phyloP scores from a whole-genome alignment of 2,113 vertebrate species.

The Tretioscincus oriximinensis region DNA sequence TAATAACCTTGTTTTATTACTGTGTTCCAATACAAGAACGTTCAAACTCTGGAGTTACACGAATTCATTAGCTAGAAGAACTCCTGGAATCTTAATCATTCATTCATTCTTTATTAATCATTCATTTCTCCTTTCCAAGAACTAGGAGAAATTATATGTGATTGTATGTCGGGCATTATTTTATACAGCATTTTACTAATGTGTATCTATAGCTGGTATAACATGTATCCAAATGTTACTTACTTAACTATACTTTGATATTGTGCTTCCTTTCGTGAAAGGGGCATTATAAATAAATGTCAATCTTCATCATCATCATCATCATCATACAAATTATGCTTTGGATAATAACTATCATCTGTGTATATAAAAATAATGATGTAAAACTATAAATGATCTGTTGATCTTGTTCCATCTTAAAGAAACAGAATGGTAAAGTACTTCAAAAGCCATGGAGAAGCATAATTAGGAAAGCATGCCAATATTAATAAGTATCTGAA shows the following conservation, averaged over 20 bases:
- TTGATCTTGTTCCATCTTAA: not conserved
- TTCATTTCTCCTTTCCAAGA: not conserved
- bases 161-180: not conserved
- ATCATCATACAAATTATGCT: too few relatives aligned
- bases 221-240: too few relatives aligned
- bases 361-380: too few relatives aligned
- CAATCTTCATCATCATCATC: too few relatives aligned
- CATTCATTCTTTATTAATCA: too few relatives aligned
- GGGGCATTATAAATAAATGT: too few relatives aligned
- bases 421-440: too few relatives aligned
- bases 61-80: not conserved
- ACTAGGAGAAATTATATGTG: not conserved
- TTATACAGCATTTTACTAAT: not conserved
- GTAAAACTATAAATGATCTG: not conserved
- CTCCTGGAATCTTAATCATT: too few relatives aligned
- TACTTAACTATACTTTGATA: too few relatives aligned
- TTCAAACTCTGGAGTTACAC: not conserved
- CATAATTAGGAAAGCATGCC: not conserved
- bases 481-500: not conserved
- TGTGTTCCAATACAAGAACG: not conserved
- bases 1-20: not conserved
- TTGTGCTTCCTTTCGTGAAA: too few relatives aligned
- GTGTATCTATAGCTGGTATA: not conserved
- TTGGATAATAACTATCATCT: not conserved
- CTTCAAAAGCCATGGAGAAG: not conserved